These are phyloP conservation scores for Acrocephalus scirpaceus DNA, from an alignment of 2,797 vertebrate genomes.

Conservation along the genomic window DNA sequence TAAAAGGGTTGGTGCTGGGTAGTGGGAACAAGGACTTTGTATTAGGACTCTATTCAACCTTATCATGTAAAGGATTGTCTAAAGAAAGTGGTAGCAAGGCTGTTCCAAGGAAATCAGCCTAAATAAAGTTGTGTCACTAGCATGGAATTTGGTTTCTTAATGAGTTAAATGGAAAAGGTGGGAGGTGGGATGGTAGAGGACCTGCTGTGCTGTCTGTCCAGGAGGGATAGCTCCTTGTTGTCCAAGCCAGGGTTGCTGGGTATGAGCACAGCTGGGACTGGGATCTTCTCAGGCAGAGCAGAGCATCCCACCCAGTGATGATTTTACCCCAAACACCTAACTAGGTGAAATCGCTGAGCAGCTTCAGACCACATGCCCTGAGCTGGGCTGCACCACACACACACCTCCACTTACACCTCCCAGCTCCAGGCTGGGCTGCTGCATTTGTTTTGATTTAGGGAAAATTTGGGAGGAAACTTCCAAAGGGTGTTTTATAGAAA, in stretches of 20 bases:
- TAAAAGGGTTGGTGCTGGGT: background rate
- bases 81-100: background rate
- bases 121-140: background rate
- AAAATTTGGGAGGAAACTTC: background rate
- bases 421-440: background rate
- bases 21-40: background rate
- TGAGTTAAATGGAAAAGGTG: background rate
- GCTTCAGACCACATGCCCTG: accelerated
- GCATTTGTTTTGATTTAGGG: background rate
- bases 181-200: background rate
- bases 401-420: background rate
- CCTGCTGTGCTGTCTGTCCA: background rate
- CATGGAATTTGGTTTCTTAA: background rate
- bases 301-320: accelerated
- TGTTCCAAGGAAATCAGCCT: background rate
- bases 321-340: background rate
- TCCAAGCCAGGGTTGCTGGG: background rate
- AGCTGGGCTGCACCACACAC: background rate
- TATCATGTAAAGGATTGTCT: background rate
- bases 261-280: accelerated
- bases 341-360: background rate
- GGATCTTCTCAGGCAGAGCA: background rate
- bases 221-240: background rate
- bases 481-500: background rate
- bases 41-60: background rate